phyloP scores from a whole-genome alignment of 1,140 invertebrate species.

The Fopius arisanus region DNA sequence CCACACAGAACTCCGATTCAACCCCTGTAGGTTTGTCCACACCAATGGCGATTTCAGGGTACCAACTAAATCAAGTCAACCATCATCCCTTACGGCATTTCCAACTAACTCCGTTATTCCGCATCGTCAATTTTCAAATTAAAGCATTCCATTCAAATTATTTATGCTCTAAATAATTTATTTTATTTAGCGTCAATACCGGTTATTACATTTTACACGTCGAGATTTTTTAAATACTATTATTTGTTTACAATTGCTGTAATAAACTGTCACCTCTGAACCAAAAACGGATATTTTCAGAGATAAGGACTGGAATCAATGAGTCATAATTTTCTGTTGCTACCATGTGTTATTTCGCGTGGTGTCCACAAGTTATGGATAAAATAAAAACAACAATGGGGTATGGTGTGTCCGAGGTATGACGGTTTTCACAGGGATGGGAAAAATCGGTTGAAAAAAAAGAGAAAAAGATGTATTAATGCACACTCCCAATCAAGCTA shows the following conservation, averaged over 20 bases:
- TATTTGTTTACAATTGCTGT: no score
- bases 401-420: background rate
- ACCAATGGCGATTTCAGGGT: background rate
- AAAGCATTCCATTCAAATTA: background rate
- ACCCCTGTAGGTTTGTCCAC: conserved; percentile 4
- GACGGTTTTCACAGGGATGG: background rate
- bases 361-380: background rate
- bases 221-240: background rate
- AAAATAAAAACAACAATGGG: background rate
- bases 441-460: background rate
- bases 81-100: conserved; percentile 30
- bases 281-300: background rate
- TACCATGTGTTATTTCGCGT: background rate
- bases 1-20: background rate
- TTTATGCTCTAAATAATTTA: no score
- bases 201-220: background rate
- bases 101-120: background rate
- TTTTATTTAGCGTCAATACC: no score
- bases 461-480: conserved; percentile 21
- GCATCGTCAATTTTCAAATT: background rate
- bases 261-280: background rate
- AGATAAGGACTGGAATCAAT: background rate
- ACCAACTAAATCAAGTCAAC: conserved; percentile 23
- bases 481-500: conserved; percentile 37
- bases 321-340: background rate